These are phyloP conservation scores for Karalla daura DNA, from an alignment of 2,797 vertebrate genomes.

Conservation along the genomic window DNA sequence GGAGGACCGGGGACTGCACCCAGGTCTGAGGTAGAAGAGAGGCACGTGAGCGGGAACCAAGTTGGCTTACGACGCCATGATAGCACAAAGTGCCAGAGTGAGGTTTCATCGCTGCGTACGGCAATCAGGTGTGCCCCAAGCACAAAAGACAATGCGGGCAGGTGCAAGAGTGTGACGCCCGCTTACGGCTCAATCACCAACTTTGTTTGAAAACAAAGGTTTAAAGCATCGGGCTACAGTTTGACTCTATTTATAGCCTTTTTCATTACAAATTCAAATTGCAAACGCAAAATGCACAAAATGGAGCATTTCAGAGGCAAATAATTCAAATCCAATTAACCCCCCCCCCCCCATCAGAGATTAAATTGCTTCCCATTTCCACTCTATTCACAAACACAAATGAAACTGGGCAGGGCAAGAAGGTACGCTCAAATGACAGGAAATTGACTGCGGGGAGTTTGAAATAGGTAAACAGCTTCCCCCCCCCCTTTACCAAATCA, in stretches of 20 bases:
- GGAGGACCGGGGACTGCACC: conserved; percentile 2
- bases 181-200: conserved; percentile 37
- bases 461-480: conserved; percentile 70
- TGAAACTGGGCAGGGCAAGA: conserved; percentile 71
- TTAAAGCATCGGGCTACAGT: conserved; percentile 20
- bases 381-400: conserved; percentile 79
- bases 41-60: not conserved
- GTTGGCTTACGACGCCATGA: not conserved
- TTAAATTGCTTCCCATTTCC: conserved; percentile 85
- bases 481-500: conserved; percentile 35
- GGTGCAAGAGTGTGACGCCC: conserved; percentile 26
- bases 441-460: conserved; percentile 74
- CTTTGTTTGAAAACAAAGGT: conserved; percentile 54
- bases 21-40: not conserved
- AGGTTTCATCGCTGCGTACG: not conserved
- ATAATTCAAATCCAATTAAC: conserved; percentile 86
- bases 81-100: not conserved
- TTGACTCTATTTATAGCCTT: conserved; percentile 68
- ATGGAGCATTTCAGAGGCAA: conserved; percentile 82
- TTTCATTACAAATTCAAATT: conserved; percentile 82
- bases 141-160: conserved; percentile 17
- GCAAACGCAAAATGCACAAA: conserved; percentile 73
- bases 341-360: conserved; percentile 73
- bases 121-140: not conserved
- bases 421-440: conserved; percentile 75